Percentiles rank a stretch among this genome's conserved stretches.
phyloP scores from a whole-genome alignment of 1,140 invertebrate species.

The Drosophila pseudoobscura region DNA sequence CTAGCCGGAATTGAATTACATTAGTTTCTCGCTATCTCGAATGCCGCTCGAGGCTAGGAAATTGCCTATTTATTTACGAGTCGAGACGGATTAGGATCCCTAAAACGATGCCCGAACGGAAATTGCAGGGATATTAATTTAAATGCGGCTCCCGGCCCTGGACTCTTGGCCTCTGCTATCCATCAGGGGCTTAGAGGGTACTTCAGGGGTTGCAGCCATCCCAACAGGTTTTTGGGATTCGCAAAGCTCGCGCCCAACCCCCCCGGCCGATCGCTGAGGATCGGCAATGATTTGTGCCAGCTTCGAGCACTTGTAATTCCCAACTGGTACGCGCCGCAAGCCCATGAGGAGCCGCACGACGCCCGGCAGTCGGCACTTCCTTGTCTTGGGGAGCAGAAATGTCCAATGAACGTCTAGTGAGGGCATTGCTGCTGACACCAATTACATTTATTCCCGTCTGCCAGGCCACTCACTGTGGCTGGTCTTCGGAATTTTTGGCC shows the following conservation, averaged over 20 bases:
- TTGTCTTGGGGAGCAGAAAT: constrained; percentile 80
- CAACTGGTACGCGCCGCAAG: constrained; percentile 36
- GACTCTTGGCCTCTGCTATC: background rate
- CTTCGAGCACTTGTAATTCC: constrained; percentile 43
- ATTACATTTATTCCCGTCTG: constrained; percentile 67
- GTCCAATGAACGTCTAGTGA: constrained; percentile 78
- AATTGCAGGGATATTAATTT: constrained; percentile 57
- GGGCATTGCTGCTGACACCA: constrained; percentile 78
- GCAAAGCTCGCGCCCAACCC: constrained; percentile 2
- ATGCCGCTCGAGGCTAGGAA: constrained; percentile 36
- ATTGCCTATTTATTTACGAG: constrained; percentile 69
- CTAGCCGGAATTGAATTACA: constrained; percentile 55
- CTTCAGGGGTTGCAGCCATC: background rate
- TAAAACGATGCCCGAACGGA: constrained; percentile 23
- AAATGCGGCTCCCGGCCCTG: constrained; percentile 11
- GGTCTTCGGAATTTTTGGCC: constrained; percentile 72
- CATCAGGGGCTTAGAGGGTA: no score
- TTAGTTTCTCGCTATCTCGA: constrained; percentile 56
- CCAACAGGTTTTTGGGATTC: background rate
- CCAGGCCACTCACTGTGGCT: constrained; percentile 26
- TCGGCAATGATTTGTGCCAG: constrained; percentile 3
- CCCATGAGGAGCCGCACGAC: constrained; percentile 1
- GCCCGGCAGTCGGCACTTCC: constrained; percentile 51
- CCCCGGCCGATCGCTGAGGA: background rate
- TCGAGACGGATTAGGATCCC: constrained; percentile 38